phyloP scores from a whole-genome alignment of 2,888 invertebrate species.

The Apodemia zela region DNA sequence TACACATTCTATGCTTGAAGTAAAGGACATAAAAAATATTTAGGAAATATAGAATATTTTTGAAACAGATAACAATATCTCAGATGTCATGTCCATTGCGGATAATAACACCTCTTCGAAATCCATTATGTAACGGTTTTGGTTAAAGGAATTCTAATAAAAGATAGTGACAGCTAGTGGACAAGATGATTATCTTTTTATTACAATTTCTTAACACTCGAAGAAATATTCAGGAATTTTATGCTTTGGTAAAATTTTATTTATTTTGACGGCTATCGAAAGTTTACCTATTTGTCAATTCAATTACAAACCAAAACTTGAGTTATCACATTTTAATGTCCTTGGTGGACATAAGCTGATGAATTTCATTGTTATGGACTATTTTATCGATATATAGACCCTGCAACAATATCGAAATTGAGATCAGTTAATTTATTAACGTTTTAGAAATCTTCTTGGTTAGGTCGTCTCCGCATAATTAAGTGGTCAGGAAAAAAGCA shows the following conservation, averaged over 20 bases:
- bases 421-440: too few species aligned
- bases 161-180: neutral
- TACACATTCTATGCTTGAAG: too few species aligned
- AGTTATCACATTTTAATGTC: too few species aligned
- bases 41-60: neutral
- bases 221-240: neutral
- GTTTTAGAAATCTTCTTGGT: too few species aligned
- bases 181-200: neutral
- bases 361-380: too few species aligned
- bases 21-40: neutral
- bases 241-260: neutral
- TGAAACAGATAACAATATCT: neutral
- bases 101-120: constrained; percentile 6
- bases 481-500: too few species aligned
- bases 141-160: neutral
- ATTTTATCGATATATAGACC: too few species aligned
- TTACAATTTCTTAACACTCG: neutral
- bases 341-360: too few species aligned
- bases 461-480: too few species aligned
- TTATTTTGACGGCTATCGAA: neutral
- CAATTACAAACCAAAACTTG: too few species aligned
- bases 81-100: neutral
- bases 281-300: too few species aligned
- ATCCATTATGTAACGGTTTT: constrained; percentile 1
- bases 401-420: too few species aligned